Conservation (phyloP, 2,113 vertebrate species). For the Mobula birostris region DNA sequence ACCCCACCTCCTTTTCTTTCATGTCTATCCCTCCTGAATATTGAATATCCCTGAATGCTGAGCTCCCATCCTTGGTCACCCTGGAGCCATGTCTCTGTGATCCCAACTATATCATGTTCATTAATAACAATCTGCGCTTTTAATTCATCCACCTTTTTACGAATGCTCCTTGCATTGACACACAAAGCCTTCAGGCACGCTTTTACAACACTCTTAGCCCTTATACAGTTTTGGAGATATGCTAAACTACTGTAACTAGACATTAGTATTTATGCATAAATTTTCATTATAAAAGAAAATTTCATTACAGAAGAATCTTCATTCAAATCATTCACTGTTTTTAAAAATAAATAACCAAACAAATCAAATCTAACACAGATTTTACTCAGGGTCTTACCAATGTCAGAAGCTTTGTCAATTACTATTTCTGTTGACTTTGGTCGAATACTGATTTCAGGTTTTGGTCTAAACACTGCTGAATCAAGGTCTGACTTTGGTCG, state of each 20-base stretch:
- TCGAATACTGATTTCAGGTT: slow-evolving; percentile 64
- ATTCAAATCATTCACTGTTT: not conserved
- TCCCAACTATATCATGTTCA: too few relatives aligned
- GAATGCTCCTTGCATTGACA: too few relatives aligned
- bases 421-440: slow-evolving; percentile 68
- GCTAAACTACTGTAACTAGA: not conserved
- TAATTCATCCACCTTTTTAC: too few relatives aligned
- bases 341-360: not conserved
- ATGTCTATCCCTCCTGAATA: too few relatives aligned
- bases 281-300: not conserved
- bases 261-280: not conserved
- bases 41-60: too few relatives aligned
- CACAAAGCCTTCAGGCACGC: too few relatives aligned
- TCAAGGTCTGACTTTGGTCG: slow-evolving; percentile 78
- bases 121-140: too few relatives aligned
- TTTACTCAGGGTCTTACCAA: slow-evolving; percentile 50
- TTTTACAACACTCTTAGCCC: too few relatives aligned
- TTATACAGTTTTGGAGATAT: too few relatives aligned
- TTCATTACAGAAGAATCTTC: not conserved
- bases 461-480: slow-evolving; percentile 59
- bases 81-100: too few relatives aligned
- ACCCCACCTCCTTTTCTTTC: too few relatives aligned
- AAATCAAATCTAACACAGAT: not conserved
- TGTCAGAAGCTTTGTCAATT: slow-evolving; percentile 56
- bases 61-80: too few relatives aligned